These are phyloP conservation scores for Callaeas wilsoni DNA, from an alignment of 2,113 vertebrate genomes.

Conservation along the genomic window DNA sequence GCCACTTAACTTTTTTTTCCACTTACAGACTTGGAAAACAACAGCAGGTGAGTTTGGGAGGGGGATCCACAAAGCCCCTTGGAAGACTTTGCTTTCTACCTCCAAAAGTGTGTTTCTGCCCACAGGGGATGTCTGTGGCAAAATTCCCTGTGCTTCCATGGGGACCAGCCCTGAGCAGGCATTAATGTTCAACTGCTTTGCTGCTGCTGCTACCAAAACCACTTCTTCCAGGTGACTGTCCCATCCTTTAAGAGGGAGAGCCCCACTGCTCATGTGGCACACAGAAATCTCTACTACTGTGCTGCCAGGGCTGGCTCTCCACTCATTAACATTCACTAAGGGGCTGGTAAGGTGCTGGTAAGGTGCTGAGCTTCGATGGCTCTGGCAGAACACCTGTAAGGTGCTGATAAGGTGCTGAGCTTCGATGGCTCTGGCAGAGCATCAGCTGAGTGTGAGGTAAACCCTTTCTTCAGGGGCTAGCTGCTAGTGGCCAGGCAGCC, in stretches of 20 bases:
- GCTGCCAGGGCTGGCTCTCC: neutral
- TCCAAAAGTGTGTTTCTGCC: neutral
- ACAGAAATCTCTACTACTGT: neutral
- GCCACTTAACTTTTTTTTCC: neutral
- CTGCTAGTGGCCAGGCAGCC: neutral
- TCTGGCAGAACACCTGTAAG: neutral
- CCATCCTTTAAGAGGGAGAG: neutral
- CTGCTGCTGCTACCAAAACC: neutral
- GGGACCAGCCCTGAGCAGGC: neutral
- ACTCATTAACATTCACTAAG: neutral
- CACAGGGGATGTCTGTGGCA: neutral
- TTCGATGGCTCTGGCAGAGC: neutral
- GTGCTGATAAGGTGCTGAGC: neutral
- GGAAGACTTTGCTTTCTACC: neutral
- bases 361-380: neutral
- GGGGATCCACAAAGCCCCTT: accelerated
- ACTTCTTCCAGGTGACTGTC: neutral
- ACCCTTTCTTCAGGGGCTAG: neutral
- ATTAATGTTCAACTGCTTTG: neutral
- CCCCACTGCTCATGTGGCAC: neutral
- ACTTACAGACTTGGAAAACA: neutral
- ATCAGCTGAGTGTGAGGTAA: neutral
- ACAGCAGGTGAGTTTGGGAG: neutral
- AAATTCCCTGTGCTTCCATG: neutral
- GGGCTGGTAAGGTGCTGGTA: neutral